These are phyloP conservation scores for Hyperoplus immaculatus DNA, from an alignment of 2,797 vertebrate species.

Conservation along the genomic window DNA sequence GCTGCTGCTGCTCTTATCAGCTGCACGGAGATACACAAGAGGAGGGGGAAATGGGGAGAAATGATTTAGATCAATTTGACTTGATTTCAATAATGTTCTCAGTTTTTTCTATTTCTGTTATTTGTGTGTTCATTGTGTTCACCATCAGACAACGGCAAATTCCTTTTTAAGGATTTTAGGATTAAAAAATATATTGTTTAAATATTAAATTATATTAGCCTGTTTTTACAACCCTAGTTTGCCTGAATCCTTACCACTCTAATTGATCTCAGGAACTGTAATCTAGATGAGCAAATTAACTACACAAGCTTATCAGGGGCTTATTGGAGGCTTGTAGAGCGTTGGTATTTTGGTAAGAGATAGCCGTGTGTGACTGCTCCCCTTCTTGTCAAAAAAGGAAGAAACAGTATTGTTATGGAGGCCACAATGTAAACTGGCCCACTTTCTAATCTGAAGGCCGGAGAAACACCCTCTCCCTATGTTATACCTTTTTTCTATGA, in stretches of 20 bases:
- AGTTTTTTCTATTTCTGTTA: no score
- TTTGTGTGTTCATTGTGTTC: no score
- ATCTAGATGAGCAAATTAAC: constrained; percentile 11
- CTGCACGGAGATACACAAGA: constrained; percentile 72
- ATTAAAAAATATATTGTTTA: no score
- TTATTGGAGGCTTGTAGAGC: background rate
- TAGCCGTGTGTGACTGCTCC: background rate
- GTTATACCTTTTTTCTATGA: background rate
- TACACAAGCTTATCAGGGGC: background rate
- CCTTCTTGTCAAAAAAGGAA: constrained; percentile 32
- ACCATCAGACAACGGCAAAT: no score
- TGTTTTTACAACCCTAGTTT: background rate
- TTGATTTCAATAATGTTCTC: no score
- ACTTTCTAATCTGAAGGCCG: constrained; percentile 29
- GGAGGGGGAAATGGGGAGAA: background rate
- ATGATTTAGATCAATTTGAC: background rate
- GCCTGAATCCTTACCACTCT: background rate
- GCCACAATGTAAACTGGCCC: constrained; percentile 16
- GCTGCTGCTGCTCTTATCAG: constrained; percentile 87
- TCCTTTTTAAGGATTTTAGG: no score
- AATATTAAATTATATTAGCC: no score
- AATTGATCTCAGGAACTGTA: background rate
- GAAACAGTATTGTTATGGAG: constrained; percentile 42
- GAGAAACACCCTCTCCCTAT: constrained; percentile 4
- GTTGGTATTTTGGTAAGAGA: constrained; percentile 40